A percentile compares a stretch with the other conserved stretches of the same genome.
phyloP scores from a whole-genome alignment of 2,888 invertebrate species.

The Sarcophaga carnaria region DNA sequence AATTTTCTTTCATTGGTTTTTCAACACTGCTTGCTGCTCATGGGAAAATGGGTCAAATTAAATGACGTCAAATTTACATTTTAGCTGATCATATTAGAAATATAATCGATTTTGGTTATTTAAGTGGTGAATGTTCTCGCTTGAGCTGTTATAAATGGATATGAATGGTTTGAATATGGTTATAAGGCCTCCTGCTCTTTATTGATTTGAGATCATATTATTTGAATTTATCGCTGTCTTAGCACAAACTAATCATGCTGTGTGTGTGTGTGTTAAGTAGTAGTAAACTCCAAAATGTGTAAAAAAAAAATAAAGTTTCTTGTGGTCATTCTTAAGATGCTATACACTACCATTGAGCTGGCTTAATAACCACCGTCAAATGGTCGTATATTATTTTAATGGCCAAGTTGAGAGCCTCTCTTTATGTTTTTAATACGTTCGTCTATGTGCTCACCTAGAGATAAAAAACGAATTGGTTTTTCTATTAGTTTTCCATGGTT shows the following conservation, averaged over 20 bases:
- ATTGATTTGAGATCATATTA: slow-evolving; percentile 61
- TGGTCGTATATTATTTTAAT: slow-evolving; percentile 46
- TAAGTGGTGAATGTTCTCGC: background rate
- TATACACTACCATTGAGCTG: background rate
- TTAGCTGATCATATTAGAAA: background rate
- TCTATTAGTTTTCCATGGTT: background rate
- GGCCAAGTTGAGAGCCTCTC: slow-evolving; percentile 40
- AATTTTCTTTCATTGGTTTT: slow-evolving; percentile 4
- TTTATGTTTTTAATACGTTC: background rate
- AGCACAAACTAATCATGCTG: slow-evolving; percentile 64
- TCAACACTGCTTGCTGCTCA: background rate
- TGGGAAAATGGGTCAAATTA: slow-evolving; percentile 46
- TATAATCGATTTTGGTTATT: background rate
- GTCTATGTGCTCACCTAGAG: background rate
- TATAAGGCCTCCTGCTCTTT: slow-evolving; percentile 35
- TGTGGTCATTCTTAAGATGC: slow-evolving; percentile 20
- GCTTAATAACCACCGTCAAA: slow-evolving; percentile 6
- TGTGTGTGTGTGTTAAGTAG: slow-evolving; percentile 57
- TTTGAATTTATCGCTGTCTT: slow-evolving; percentile 60
- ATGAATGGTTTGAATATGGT: too few species aligned
- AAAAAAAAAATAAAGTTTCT: slow-evolving; percentile 11
- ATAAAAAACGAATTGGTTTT: background rate
- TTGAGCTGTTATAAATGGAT: background rate
- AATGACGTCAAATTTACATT: slow-evolving; percentile 48
- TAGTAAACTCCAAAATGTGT: slow-evolving; percentile 18